Evolutionary conservation across 2,888 invertebrate species (phyloP).

Genomic region (Furcula furcula): DNA sequence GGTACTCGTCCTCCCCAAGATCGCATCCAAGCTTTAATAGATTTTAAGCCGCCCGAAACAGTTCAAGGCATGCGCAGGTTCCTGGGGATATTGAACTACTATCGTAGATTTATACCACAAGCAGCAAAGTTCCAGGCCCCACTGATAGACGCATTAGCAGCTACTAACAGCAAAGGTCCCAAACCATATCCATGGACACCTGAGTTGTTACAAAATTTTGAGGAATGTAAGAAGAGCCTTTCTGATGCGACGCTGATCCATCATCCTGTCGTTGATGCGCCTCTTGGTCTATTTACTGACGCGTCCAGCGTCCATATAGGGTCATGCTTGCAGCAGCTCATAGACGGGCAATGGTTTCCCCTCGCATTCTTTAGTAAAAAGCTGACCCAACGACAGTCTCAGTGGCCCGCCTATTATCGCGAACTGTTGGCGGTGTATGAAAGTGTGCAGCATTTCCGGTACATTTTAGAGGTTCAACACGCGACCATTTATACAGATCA

Average conservation of each 20-base stretch:
- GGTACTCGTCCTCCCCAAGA: not conserved
- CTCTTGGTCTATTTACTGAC: conserved; percentile 7
- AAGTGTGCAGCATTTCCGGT: conserved; percentile 11
- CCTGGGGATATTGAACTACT: not conserved
- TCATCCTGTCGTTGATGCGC: not conserved
- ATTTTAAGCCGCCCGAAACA: not conserved
- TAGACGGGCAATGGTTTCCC: conserved; percentile 8
- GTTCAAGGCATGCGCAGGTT: not conserved
- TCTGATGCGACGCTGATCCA: not conserved
- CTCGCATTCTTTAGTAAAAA: too few species aligned
- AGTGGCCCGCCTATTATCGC: conserved; percentile 14
- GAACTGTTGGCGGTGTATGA: too few species aligned
- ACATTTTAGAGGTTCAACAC: conserved; percentile 11
- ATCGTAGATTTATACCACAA: not conserved
- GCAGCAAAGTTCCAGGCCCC: not conserved
- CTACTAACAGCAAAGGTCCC: not conserved
- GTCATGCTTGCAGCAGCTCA: conserved; percentile 9
- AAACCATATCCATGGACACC: not conserved
- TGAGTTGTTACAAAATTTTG: not conserved
- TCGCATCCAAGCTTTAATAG: not conserved
- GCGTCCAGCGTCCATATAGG: conserved; percentile 8
- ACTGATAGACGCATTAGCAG: not conserved
- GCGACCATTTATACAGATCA: too few species aligned
- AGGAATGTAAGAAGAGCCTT: not conserved
- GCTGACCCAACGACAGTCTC: conserved; percentile 3